Evolutionary conservation across 2,113 vertebrate species (phyloP).

Genomic region (Heteronetta atricapilla): DNA sequence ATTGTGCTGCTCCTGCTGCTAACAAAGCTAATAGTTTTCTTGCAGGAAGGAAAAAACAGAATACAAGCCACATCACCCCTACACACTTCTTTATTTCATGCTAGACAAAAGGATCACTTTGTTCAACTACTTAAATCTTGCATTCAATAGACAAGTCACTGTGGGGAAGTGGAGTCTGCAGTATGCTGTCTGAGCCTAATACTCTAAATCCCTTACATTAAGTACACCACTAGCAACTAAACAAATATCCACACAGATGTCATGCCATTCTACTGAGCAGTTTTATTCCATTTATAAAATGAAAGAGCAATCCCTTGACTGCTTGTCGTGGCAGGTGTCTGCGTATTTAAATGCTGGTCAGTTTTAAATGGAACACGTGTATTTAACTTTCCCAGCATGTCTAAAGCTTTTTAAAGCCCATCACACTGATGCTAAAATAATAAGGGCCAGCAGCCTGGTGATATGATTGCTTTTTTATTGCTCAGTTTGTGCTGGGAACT

Average conservation of each 20-base stretch:
- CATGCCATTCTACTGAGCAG: slow-evolving; percentile 42
- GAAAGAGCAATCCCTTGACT: slow-evolving; percentile 54
- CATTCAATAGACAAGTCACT: slow-evolving; percentile 22
- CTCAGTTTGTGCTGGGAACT: slow-evolving; percentile 49
- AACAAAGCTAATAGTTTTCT: not conserved
- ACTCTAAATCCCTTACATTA: slow-evolving; percentile 62
- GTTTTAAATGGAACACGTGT: slow-evolving; percentile 63
- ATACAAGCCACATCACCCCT: slow-evolving; percentile 1
- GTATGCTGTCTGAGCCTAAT: slow-evolving; percentile 23
- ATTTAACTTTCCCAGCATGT: slow-evolving; percentile 75
- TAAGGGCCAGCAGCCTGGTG: slow-evolving; percentile 68
- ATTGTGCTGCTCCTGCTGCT: not conserved
- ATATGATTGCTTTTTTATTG: slow-evolving; percentile 75
- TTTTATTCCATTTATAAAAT: slow-evolving; percentile 66
- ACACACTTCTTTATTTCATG: not conserved
- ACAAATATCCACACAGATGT: slow-evolving; percentile 66
- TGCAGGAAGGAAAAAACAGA: not conserved
- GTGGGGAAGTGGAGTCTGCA: slow-evolving; percentile 24
- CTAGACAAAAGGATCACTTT: slow-evolving; percentile 47
- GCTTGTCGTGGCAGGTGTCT: slow-evolving; percentile 62
- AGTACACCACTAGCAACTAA: slow-evolving; percentile 52
- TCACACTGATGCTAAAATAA: slow-evolving; percentile 76
- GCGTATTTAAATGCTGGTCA: slow-evolving; percentile 68
- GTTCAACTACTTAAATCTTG: slow-evolving; percentile 40
- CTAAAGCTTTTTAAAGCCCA: slow-evolving; percentile 73